A percentile compares a stretch with the other conserved stretches of the same genome.
phyloP scores from a whole-genome alignment of 2,888 invertebrate species.

The Platypus cylindrus region DNA sequence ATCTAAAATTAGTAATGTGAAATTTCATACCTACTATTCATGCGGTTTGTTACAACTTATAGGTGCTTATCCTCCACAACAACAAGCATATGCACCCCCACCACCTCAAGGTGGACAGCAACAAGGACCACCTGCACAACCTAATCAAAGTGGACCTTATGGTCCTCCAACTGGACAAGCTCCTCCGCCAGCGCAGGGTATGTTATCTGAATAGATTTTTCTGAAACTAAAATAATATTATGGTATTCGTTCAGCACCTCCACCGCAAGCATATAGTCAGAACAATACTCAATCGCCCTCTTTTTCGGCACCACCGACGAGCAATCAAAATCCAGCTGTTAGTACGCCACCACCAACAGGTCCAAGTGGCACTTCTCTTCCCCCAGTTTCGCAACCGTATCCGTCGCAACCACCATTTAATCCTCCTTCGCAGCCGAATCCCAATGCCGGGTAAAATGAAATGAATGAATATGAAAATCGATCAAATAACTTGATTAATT shows the following conservation, averaged over 20 bases:
- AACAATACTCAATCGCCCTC: conserved; percentile 47
- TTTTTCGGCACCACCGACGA: conserved; percentile 41
- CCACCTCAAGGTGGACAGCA: conserved; percentile 24
- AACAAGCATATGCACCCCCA: conserved; percentile 44
- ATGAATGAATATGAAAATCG: not conserved
- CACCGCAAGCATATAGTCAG: conserved; percentile 32
- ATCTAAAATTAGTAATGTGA: too few species aligned
- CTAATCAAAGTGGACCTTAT: conserved; percentile 23
- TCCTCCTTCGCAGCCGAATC: conserved; percentile 30
- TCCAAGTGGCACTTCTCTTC: conserved; percentile 30
- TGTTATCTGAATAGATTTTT: not conserved
- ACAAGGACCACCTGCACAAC: conserved; percentile 11
- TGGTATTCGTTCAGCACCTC: conserved; percentile 15
- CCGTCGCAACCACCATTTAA: conserved; percentile 38
- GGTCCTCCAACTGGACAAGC: conserved; percentile 25
- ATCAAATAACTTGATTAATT: too few species aligned
- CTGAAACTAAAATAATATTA: not conserved
- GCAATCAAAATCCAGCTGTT: conserved; percentile 36
- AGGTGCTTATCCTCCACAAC: conserved; percentile 25
- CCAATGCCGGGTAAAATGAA: conserved; percentile 13
- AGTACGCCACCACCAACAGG: conserved; percentile 36
- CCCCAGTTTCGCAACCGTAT: conserved; percentile 37
- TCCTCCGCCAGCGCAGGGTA: conserved; percentile 28
- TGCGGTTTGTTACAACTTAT: too few species aligned
- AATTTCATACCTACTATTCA: not conserved